Evolutionary conservation across 2,113 vertebrate genomes (phyloP).

Genomic region (Nothoprocta perdicaria): DNA sequence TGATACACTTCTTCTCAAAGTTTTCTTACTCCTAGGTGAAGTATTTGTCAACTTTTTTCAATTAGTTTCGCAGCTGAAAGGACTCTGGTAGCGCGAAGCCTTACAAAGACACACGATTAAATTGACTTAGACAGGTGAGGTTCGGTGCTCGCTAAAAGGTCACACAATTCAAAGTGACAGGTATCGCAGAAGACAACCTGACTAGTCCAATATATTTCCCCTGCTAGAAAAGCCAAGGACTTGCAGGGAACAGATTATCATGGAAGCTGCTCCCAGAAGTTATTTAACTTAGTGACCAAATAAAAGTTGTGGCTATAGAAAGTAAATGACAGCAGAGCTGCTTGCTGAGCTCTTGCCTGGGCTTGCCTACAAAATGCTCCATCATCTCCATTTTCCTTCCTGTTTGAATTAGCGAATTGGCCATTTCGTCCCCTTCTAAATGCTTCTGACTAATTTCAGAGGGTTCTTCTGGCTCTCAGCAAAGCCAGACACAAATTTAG

Average conservation of each 20-base stretch:
- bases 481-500: not conserved
- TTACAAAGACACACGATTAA: constrained; percentile 45
- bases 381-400: not conserved
- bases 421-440: not conserved
- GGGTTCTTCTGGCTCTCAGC: fast-evolving
- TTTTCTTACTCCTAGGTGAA: constrained; percentile 2
- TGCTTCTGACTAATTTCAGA: not conserved
- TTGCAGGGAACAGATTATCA: not conserved
- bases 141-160: constrained; percentile 58
- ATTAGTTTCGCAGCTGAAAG: constrained; percentile 59
- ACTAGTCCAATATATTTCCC: constrained; percentile 29
- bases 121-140: constrained; percentile 61
- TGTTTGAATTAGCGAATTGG: not conserved
- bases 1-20: not conserved
- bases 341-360: not conserved
- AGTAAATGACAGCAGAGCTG: not conserved
- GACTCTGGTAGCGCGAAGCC: constrained; percentile 7
- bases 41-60: not conserved
- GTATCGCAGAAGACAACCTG: constrained; percentile 16
- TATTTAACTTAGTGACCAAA: not conserved
- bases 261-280: not conserved
- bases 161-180: constrained; percentile 48
- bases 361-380: not conserved
- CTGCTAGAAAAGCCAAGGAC: constrained; percentile 5
- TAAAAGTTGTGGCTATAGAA: not conserved